Evolutionary conservation across 2,888 invertebrate genomes (phyloP).

Genomic region (Amphiduros pacificus): DNA sequence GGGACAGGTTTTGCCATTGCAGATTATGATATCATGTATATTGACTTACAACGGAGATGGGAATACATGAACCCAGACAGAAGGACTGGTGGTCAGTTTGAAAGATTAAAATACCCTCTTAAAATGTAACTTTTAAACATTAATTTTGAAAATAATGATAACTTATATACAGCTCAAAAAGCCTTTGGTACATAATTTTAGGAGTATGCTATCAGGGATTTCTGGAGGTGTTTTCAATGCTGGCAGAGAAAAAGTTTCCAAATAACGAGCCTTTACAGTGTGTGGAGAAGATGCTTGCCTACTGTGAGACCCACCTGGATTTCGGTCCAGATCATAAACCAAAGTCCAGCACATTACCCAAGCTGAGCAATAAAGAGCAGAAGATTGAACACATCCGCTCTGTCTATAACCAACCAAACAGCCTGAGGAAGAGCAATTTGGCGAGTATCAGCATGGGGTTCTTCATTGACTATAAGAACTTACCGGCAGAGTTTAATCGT

Average conservation of each 20-base stretch:
- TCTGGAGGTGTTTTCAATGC: slow-evolving; percentile 50
- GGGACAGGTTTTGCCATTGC: slow-evolving; percentile 50
- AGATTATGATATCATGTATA: slow-evolving; percentile 52
- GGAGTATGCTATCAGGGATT: slow-evolving; percentile 54
- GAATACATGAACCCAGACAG: slow-evolving; percentile 49
- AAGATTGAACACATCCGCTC: no score
- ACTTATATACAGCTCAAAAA: neutral
- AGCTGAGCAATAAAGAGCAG: no score
- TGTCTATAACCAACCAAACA: no score
- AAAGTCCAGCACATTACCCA: neutral
- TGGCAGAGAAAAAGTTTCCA: slow-evolving; percentile 43
- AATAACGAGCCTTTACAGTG: slow-evolving; percentile 5
- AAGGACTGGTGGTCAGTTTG: slow-evolving; percentile 36
- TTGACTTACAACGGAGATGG: slow-evolving; percentile 54
- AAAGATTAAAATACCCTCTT: neutral
- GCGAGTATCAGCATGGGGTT: no score
- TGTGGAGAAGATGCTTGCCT: slow-evolving; percentile 10
- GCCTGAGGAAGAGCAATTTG: no score
- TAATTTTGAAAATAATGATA: neutral
- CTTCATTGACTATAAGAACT: no score
- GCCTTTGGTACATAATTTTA: slow-evolving; percentile 21
- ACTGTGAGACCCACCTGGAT: slow-evolving; percentile 15
- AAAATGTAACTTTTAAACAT: neutral
- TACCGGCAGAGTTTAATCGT: no score
- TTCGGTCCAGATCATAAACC: neutral